Conservation (phyloP, 2,113 vertebrate genomes). For the Promerops cafer region DNA sequence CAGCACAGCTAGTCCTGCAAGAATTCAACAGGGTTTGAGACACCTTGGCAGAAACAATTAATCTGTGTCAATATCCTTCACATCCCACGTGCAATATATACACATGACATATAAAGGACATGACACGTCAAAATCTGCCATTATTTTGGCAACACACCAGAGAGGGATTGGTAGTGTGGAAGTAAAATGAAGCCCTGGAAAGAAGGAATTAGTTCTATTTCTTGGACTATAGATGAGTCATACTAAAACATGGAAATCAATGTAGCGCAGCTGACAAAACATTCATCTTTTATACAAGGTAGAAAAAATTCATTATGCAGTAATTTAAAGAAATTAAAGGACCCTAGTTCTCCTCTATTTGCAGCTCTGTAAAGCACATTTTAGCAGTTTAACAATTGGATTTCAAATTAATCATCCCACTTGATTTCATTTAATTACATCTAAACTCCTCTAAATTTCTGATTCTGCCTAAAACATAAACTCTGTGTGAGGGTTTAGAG, state of each 20-base stretch:
- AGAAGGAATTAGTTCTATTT: not conserved
- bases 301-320: not conserved
- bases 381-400: not conserved
- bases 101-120: not conserved
- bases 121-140: not conserved
- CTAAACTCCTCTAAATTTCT: not conserved
- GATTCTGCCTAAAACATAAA: not conserved
- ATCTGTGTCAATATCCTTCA: slow-evolving; percentile 5
- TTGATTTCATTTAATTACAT: not conserved
- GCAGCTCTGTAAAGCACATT: not conserved
- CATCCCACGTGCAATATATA: not conserved
- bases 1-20: not conserved
- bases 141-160: slow-evolving; percentile 32
- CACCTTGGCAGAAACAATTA: slow-evolving; percentile 29
- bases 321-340: not conserved
- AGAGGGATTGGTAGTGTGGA: not conserved
- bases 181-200: not conserved
- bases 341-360: not conserved
- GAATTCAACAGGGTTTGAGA: not conserved
- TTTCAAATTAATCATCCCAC: not conserved
- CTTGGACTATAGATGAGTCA: not conserved
- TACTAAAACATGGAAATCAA: not conserved
- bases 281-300: not conserved
- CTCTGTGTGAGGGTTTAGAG: not conserved
- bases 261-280: not conserved